Conservation (phyloP, 1,140 invertebrate species). For the Lepidostoma basale region DNA sequence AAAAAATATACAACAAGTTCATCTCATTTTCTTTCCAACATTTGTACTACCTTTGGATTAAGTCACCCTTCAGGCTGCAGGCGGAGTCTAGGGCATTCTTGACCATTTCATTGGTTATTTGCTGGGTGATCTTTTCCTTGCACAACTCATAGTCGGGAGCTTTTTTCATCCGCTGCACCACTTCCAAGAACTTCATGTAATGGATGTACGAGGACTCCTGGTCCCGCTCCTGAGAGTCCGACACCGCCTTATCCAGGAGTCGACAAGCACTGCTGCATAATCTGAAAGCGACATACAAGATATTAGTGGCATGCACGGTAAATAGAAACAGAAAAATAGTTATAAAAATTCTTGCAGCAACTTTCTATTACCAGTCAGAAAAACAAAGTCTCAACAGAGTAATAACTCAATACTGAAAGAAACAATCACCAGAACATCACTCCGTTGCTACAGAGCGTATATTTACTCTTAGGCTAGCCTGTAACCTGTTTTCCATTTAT, state of each 20-base stretch:
- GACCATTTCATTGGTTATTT: slow-evolving; percentile 61
- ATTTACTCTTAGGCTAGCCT: too few relatives aligned
- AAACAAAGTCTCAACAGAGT: too few relatives aligned
- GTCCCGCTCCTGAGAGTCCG: slow-evolving; percentile 62
- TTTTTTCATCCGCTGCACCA: slow-evolving; percentile 63
- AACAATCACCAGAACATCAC: too few relatives aligned
- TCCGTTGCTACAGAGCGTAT: too few relatives aligned
- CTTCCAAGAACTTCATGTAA: slow-evolving; percentile 72
- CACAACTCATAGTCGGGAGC: slow-evolving; percentile 62
- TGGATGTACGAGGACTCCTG: slow-evolving; percentile 73
- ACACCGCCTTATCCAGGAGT: slow-evolving; percentile 64
- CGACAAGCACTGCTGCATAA: slow-evolving; percentile 64
- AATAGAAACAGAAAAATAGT: too few relatives aligned
- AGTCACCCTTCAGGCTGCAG: slow-evolving; percentile 60
- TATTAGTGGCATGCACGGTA: too few relatives aligned
- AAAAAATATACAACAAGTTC: slow-evolving; percentile 19
- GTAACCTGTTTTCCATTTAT: too few relatives aligned
- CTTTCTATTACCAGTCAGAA: too few relatives aligned
- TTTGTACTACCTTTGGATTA: slow-evolving; percentile 69
- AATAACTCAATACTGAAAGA: too few relatives aligned
- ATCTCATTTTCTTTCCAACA: too few relatives aligned
- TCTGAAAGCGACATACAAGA: too few relatives aligned
- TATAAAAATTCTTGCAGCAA: too few relatives aligned
- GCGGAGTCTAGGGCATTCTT: slow-evolving; percentile 63
- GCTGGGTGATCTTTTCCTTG: slow-evolving; percentile 63